phyloP scores from a whole-genome alignment of 2,888 invertebrate species.

The Nephrocerus scutellatus region DNA sequence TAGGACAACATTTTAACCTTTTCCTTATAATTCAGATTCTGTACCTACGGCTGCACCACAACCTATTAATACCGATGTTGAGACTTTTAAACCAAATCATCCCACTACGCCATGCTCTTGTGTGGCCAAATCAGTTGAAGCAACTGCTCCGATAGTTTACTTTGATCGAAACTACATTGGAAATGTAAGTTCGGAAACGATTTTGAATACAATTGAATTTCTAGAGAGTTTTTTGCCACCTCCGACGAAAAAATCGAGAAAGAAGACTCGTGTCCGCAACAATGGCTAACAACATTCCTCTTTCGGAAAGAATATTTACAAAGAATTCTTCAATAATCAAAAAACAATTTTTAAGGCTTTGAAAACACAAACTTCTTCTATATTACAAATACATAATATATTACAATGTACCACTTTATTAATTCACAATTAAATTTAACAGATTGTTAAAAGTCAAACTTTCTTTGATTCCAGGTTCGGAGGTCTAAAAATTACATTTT shows the following conservation, averaged over 20 bases:
- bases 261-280: constrained; percentile 33
- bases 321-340: no score
- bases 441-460: no score
- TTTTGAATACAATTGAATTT: constrained; percentile 42
- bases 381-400: no score
- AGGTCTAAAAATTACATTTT: no score
- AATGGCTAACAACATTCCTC: no score
- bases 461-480: no score
- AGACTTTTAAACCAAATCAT: constrained; percentile 25
- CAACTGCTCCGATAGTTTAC: constrained; percentile 35
- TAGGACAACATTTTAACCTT: not conserved
- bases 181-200: constrained; percentile 42
- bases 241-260: constrained; percentile 36
- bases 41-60: constrained; percentile 24
- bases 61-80: constrained; percentile 27
- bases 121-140: constrained; percentile 24
- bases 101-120: constrained; percentile 29
- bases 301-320: no score
- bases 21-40: not conserved
- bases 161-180: constrained; percentile 43
- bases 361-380: no score
- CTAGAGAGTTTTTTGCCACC: constrained; percentile 40
- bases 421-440: no score
- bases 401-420: no score
- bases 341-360: no score